These are phyloP conservation scores for Vespertilio murinus DNA, from an alignment of 2,797 vertebrate genomes.

Conservation along the genomic window DNA sequence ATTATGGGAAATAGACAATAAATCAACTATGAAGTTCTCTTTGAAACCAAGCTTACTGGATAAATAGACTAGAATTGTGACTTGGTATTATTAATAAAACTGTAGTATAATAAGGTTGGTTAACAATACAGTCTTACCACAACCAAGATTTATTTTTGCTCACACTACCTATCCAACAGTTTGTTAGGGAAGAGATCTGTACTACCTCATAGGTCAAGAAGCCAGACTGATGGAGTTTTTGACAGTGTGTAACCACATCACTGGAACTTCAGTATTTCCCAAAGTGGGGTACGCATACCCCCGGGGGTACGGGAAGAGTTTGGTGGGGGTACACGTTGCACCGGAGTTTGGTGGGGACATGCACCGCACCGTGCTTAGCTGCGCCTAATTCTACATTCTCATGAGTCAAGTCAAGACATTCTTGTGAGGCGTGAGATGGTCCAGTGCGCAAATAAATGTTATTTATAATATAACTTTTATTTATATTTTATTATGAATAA, in stretches of 20 bases:
- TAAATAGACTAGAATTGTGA: not conserved
- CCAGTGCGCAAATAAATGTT: too few relatives aligned
- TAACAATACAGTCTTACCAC: not conserved
- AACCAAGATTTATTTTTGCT: constrained; percentile 17
- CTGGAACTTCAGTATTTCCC: too few relatives aligned
- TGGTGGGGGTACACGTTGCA: too few relatives aligned
- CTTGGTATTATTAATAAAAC: not conserved
- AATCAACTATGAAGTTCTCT: not conserved
- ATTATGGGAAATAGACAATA: not conserved
- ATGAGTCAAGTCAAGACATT: too few relatives aligned
- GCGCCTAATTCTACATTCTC: too few relatives aligned
- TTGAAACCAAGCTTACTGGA: not conserved
- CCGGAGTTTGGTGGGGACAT: too few relatives aligned
- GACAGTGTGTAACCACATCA: not conserved
- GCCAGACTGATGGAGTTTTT: not conserved
- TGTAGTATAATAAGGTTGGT: not conserved
- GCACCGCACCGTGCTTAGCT: too few relatives aligned
- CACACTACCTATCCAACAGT: not conserved
- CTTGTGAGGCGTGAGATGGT: too few relatives aligned
- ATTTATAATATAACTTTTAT: too few relatives aligned
- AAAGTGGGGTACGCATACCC: too few relatives aligned
- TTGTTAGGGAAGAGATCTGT: not conserved
- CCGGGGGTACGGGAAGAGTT: too few relatives aligned
- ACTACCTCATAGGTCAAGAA: not conserved
- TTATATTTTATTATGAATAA: too few relatives aligned